Evolutionary conservation across 2,113 vertebrate genomes (phyloP), one percentile per base, ranked within the genome.

Genomic region (Oncorhynchus gorbuscha): DNA sequence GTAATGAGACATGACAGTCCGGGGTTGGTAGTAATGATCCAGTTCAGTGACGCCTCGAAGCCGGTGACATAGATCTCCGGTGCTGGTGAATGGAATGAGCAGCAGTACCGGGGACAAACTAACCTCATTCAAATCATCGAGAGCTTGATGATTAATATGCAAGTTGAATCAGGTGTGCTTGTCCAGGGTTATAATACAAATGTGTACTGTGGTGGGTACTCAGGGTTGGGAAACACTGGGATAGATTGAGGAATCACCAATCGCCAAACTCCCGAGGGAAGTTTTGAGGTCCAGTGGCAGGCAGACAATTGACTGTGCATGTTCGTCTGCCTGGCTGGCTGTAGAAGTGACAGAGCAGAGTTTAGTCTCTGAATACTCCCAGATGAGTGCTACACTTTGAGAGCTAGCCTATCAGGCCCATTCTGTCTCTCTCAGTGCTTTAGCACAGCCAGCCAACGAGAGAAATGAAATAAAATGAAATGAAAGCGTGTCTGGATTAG

Each of bases 401-500:
- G 79, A 45, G 73, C 45, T 73, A 8, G 74, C 16, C 72, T 75
- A 84, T 75, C 76, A 79, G 79, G 76, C 80, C 84, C 83, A 45
- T 45, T 45, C 39, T 65, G 81, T 84, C 83, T 89, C 16, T 18
- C 83, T 84, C 81, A 77, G 80, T 75, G 58, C 71, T 84, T 82
- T 91, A 90, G 91, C 89, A 89, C 78, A 22, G 75, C 69, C 64
- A 83, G 83, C 77, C 64, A 83, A 83, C 77, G 45, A 84, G 75
- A 73, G 86, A 89, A 91, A 90, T 88, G 85, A 89, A 91, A 90
- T 88, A 83, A 91, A 92, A 91, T 90, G 86, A 91, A 92, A 91
- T 90, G 86, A 91, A 91, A 91, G 89, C 91, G 88, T 92, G 90
- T 89, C 90, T 91, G 90, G 91, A 93, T 93, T 93, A 93, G 86